Evolutionary conservation across 1,140 invertebrate genomes (phyloP), one percentile per base, ranked within the genome.

Genomic region (Goniozus legneri): DNA sequence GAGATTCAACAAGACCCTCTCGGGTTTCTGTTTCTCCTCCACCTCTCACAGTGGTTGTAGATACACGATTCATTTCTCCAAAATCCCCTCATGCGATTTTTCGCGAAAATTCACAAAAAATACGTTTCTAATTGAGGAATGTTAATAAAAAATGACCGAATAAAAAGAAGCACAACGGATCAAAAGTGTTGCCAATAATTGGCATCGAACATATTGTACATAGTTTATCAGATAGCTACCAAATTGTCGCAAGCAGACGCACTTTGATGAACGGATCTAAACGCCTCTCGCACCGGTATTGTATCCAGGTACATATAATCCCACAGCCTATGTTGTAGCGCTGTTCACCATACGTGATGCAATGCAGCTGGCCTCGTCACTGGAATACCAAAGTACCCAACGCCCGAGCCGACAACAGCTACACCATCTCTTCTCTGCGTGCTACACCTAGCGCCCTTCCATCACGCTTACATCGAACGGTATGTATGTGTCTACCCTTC

Each of bases 331-430:
- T 19, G 56, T 58, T 64, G 54, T 59, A 62, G 55, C 53, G 39
- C 51, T 47, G 43, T 46, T 54, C 59, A 48, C 55, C 57, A 68
- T 67, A 68, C 68, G 67, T 65, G 68, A 72, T 65, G 64, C 56
- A 61, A 66, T 64, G 60, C 57, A 57, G 52, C 47, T 42, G 27
- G 40, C 36, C 46, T 46, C 58, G 63, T 58, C 60, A 41, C 43
- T 38, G 34, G 67, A 72, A 72, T 72, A 70, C 67, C 47, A 67
- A 69, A 72, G 47, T 58, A 62, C 51, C 30, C 37, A 10, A 7
- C 12, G 12, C 24, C 12, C 12, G 22, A 40, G 10, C 19, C 21
- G 24, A 4, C 33, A 27, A 30, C 41, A 7, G 24, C 12, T 12
- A 27, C 31, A 41, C 53, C 38, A 19, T 47, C 45, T 44, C 42